Evolutionary conservation across 2,113 vertebrate species (phyloP), one percentile per base, ranked within the genome.

Genomic region (Mustela nigripes): DNA sequence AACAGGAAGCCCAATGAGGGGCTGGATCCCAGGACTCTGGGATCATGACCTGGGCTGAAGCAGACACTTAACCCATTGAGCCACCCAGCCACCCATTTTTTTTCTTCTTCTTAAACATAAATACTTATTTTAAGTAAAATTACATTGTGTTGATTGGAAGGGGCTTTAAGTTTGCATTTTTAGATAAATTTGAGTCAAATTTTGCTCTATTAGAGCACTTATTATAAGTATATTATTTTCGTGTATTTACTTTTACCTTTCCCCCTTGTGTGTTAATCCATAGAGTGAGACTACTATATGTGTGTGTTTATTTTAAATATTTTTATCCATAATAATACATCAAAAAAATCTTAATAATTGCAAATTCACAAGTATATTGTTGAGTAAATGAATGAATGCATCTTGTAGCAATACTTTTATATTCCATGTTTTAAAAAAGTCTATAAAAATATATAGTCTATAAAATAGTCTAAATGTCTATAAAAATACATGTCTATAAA

Each of bases 111-210:
- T 50, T 42, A 14, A 84, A 65, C 28, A 60, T 12, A 76, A 74
- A 74, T 67, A 67, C 7, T 94, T 42, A 92, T 74, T 26, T 22
- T 45, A 45, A 78, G 11, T 89, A 67, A 92, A 94, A 92, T 85
- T 67, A 80, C 26, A 92, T 36, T 76, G 5, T 76, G 24, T 76
- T 86, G 10, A 81, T 56, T 22, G 8, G 18, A 21, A 76, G 62
- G 48, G 16, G 6, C 6, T 39, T 85, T 62, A 94, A 36, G 18
- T 1, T 56, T 56, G 2, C 9, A 53, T 91, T 91, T 96, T 78
- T 78, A 48, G 26, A 48, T 42, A 78, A 31, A 78, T 78, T 78
- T 89, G 31, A 50, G 18, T 84, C 11, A 31, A 48, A 94, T 28
- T 71, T 88, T 92, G 9, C 39, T 84, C 31, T 89, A 56, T 31